Base-by-base conservation (phyloP, 2,797 vertebrate genomes). In the Lutjanus campechanus region DNA sequence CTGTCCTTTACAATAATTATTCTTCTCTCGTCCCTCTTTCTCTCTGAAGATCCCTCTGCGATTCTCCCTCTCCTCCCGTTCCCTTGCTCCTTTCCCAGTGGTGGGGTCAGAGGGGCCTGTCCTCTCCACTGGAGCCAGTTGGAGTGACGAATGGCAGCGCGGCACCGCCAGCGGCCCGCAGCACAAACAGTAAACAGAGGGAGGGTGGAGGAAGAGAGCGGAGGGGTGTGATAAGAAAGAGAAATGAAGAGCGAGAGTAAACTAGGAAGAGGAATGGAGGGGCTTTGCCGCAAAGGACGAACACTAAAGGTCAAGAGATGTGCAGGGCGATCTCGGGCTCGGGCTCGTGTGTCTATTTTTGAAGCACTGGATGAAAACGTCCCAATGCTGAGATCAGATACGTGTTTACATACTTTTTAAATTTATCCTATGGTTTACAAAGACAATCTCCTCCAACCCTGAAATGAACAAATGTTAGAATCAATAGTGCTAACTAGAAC, bases 101-200 rank as follows among this genome's bases (percentile, higher is more conserved):
- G 82, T 80, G 70, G 84, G 90, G 88, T 91, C 89, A 91, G 53
- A 74, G 82, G 25, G 84, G 68, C 76, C 81, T 88, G 89, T 92
- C 88, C 90, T 90, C 84, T 90, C 89, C 81, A 79, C 84, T 91
- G 85, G 78, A 90, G 86, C 87, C 79, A 76, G 86, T 86, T 74
- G 81, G 84, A 92, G 88, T 91, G 91, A 93, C 56, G 54, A 91
- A 92, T 88, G 88, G 84, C 88, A 89, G 76, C 82, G 29, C 61
- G 71, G 88, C 83, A 68, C 70, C 64, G 90, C 85, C 84, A 79
- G 89, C 56, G 65, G 91, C 87, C 85, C 19, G 59, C 73, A 88
- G 88, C 83, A 29, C 69, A 68, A 84, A 80, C 89, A 89, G 87
- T 81, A 90, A 89, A 91, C 83, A 85, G 76, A 84, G 83, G 10